A percentile compares a stretch with the other conserved stretches of the same genome.
Evolutionary conservation across 2,888 invertebrate genomes (phyloP).

Genomic region (Hydrotaea diabolus): DNA sequence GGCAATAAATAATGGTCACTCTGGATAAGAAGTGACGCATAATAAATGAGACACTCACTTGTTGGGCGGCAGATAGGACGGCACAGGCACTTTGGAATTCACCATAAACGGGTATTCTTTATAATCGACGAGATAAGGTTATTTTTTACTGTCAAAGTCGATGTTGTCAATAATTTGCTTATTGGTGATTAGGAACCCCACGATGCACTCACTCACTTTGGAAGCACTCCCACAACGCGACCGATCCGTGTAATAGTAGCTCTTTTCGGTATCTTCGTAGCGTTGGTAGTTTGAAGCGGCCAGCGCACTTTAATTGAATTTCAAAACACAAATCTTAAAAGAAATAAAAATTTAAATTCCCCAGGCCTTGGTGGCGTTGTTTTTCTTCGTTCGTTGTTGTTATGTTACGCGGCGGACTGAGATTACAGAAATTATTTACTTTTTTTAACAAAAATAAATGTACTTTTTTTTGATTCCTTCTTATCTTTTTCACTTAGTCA

Average conservation of each 20-base stretch:
- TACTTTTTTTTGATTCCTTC: slow-evolving; percentile 12
- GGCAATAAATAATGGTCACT: background rate
- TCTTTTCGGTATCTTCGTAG: background rate
- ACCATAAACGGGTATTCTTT: slow-evolving; percentile 5
- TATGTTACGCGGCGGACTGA: background rate
- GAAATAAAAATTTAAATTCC: background rate
- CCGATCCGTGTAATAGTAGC: background rate
- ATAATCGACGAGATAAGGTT: background rate
- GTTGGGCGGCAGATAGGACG: background rate
- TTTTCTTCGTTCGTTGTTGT: background rate
- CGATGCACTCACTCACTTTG: background rate
- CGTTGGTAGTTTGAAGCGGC: background rate
- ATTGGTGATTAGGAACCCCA: background rate
- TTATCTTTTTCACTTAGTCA: slow-evolving; percentile 35
- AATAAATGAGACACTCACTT: slow-evolving; percentile 27
- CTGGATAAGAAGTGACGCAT: slow-evolving; percentile 11
- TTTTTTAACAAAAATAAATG: background rate
- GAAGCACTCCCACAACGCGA: background rate
- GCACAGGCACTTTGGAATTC: slow-evolving; percentile 9
- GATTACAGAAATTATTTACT: slow-evolving; percentile 3
- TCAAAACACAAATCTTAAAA: background rate
- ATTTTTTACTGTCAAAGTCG: too few relatives aligned
- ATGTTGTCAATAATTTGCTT: slow-evolving; percentile 8
- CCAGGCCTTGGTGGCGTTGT: background rate
- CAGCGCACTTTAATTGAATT: background rate